Evolutionary conservation across 2,113 vertebrate genomes (phyloP).

Genomic region (Hemiprocne comata): DNA sequence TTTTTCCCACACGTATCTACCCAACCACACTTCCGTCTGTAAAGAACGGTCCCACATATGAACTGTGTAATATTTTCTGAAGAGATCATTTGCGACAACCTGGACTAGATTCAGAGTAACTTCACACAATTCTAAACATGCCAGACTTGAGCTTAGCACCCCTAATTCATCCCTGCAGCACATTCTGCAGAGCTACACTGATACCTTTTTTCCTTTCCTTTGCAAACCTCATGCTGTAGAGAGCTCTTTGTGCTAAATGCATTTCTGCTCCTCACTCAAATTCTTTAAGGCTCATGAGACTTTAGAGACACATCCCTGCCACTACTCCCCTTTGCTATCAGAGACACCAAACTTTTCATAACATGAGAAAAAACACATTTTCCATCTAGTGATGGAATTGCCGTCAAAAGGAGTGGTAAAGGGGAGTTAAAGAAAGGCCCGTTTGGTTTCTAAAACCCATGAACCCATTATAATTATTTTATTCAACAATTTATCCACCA

Average conservation of each 20-base stretch:
- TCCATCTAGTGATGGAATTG: neutral
- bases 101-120: neutral
- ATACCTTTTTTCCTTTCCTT: neutral
- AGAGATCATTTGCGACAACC: neutral
- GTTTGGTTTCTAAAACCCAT: neutral
- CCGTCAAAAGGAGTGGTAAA: neutral
- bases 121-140: fast-evolving
- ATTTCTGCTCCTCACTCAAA: neutral
- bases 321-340: neutral
- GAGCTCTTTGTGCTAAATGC: neutral
- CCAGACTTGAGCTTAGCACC: neutral
- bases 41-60: neutral
- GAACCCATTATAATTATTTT: neutral
- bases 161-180: neutral
- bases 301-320: neutral
- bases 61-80: neutral
- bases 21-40: neutral
- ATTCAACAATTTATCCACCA: neutral
- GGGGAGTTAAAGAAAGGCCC: neutral
- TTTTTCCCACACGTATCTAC: fast-evolving
- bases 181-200: neutral
- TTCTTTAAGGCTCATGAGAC: neutral
- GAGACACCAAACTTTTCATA: neutral
- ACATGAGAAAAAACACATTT: neutral
- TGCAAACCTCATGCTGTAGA: neutral